phyloP scores from a whole-genome alignment of 2,113 vertebrate genomes.

The Entomyzon cyanotis region DNA sequence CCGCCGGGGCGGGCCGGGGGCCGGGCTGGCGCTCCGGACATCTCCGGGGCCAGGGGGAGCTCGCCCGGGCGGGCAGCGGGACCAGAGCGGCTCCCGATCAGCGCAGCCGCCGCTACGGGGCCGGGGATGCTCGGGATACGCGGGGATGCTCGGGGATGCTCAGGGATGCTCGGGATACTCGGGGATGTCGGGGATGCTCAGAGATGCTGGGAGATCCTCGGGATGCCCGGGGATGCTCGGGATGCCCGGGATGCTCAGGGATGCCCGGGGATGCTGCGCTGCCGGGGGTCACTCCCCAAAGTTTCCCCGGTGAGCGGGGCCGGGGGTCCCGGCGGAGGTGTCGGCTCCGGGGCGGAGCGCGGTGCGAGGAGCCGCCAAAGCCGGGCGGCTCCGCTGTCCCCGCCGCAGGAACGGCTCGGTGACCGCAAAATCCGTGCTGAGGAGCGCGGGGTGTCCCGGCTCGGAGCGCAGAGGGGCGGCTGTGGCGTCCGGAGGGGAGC shows the following conservation, averaged over 20 bases:
- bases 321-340: background rate
- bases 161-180: background rate
- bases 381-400: background rate
- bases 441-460: background rate
- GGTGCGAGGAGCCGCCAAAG: background rate
- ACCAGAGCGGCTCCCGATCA: background rate
- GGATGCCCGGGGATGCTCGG: background rate
- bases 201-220: too few relatives aligned
- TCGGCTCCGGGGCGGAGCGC: background rate
- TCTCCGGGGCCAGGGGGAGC: background rate
- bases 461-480: background rate
- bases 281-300: background rate
- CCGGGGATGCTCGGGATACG: background rate
- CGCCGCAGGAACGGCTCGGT: background rate
- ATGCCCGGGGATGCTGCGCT: background rate
- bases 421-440: background rate
- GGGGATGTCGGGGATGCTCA: background rate
- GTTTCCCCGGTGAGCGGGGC: background rate
- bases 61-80: background rate
- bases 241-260: background rate
- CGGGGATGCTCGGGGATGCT: background rate
- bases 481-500: rapidly evolving
- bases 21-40: background rate
- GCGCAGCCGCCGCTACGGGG: background rate
- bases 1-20: background rate